These are phyloP conservation scores for Paelopatides confundens DNA, from an alignment of 53 echinoderm and acorn worm species.

Conservation along the genomic window DNA sequence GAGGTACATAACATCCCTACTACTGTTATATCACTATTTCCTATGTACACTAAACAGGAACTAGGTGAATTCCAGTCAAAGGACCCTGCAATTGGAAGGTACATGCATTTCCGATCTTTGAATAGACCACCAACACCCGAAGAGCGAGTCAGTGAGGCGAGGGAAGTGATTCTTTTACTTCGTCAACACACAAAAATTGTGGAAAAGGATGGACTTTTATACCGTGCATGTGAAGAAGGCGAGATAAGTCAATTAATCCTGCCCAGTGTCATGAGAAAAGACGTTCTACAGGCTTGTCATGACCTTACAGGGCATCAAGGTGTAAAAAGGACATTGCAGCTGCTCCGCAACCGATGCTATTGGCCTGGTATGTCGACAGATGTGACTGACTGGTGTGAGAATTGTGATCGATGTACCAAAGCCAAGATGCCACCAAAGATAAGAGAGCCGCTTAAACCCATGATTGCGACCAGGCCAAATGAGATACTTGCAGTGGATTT, in stretches of 20 bases:
- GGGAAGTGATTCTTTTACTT: background rate
- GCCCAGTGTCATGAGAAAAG: background rate
- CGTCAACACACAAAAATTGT: slow-evolving; percentile 27
- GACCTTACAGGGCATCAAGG: background rate
- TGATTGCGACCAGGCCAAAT: background rate
- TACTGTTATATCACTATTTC: too few relatives aligned
- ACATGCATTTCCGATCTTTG: background rate
- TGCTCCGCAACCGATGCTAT: background rate
- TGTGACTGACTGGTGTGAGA: background rate
- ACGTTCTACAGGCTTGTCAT: slow-evolving; percentile 1
- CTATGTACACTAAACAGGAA: slow-evolving; percentile 18
- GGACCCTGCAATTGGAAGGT: slow-evolving; percentile 23
- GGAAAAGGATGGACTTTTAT: slow-evolving; percentile 38
- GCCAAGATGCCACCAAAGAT: background rate
- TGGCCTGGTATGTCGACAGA: background rate
- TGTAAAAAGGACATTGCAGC: background rate
- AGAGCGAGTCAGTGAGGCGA: background rate
- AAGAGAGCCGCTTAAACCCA: background rate
- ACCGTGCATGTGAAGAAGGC: background rate
- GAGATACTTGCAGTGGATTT: background rate
- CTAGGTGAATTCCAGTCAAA: slow-evolving; percentile 12
- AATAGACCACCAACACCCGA: background rate
- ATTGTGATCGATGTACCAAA: background rate
- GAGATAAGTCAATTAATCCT: slow-evolving; percentile 28
- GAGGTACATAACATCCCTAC: too few relatives aligned